Evolutionary conservation across 2,113 vertebrate genomes (phyloP).

Genomic region (Capreolus pygargus): DNA sequence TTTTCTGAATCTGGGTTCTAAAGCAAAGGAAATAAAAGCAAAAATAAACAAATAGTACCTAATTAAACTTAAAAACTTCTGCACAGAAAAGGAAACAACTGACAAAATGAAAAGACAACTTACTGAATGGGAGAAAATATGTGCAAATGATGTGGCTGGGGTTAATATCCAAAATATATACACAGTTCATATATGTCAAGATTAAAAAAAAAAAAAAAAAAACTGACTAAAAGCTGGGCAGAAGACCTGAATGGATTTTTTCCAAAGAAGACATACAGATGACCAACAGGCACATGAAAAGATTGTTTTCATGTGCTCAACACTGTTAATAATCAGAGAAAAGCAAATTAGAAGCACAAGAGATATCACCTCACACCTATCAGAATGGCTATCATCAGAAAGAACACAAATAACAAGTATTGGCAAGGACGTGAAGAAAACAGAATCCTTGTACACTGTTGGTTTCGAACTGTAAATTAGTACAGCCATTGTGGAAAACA

Average conservation of each 20-base stretch:
- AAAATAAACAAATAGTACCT: neutral
- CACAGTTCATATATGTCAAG: neutral
- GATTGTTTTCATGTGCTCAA: neutral
- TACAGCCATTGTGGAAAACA: neutral
- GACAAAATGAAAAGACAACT: neutral
- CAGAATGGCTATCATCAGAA: neutral
- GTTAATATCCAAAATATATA: neutral
- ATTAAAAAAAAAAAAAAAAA: neutral
- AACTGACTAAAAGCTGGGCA: neutral
- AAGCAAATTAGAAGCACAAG: neutral
- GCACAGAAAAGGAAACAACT: neutral
- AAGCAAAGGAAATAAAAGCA: neutral
- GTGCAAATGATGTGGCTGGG: neutral
- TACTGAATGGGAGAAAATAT: neutral
- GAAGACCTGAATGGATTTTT: neutral
- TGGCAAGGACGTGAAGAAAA: neutral
- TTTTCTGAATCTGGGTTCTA: neutral
- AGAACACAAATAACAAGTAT: neutral
- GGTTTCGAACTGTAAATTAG: neutral
- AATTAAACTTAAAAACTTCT: neutral
- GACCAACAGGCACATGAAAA: neutral
- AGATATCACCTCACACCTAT: neutral
- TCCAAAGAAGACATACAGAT: neutral
- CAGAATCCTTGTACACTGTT: neutral
- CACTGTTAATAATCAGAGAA: neutral